Base-by-base conservation (phyloP, 2,888 invertebrate species). In the Aleiodes testaceus region DNA sequence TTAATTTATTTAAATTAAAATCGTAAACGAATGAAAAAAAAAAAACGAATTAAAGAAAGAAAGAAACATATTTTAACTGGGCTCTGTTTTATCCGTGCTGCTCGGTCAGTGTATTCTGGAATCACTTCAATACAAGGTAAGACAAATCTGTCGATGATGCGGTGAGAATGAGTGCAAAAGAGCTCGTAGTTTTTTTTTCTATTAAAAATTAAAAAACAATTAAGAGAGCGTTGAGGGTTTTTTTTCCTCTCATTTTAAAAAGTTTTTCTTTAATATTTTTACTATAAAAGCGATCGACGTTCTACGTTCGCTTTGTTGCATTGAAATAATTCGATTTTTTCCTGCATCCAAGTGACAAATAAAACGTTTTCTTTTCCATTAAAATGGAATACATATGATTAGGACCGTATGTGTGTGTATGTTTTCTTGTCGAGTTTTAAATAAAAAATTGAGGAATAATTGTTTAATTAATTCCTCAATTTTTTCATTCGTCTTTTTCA, bases 61-160 rank as follows among this genome's bases (percentile, higher is more conserved):
- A 80, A 81, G 80, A 79, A 84, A 81, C 79, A 81, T 79, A 83
- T 83, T 87, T 86, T 86, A 87, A 86, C 89, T 91, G 89, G 90
- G 88, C 89, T 91, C 91, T 88, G 86, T 92, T 91, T 91, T 89
- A 85, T 91, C 91, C 92, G 91, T 92, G 93, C 93, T 93, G 93
- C 93, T 88, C 88, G 83, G 83, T 91, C 95, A 97, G 97, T 95
- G 94, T 96, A 92, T 97, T 97, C 94, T 97, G 97, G 97, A 97
- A 96, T 93, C 95, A 97, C 95, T 97, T 97, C 95, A 97, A 97
- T 90, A 94, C 96, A 92, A 97, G 97, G 97, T 97, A 97, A 97
- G 96, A 92, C 88, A 74, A 69, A 75, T 73, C 77, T 66, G 71
- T 69, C 74, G 70, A 69, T 71, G 69, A 47, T 69, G 70, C 73